Base-by-base conservation (phyloP, 2,113 vertebrate genomes). In the Pollimyrus isidori region DNA sequence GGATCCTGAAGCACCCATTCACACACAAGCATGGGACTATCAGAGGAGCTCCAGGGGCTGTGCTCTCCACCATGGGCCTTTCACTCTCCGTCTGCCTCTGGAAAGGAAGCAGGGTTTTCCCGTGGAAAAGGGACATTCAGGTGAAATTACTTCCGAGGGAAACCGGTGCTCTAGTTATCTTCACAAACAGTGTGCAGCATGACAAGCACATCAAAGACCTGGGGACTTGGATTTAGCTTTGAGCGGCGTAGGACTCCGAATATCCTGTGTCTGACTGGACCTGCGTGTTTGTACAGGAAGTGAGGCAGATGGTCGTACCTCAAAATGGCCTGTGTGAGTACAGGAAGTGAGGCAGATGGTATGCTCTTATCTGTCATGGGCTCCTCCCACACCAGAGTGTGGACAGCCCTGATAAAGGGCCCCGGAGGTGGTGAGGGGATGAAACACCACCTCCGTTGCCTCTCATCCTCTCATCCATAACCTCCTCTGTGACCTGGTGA, bases 141-240 rank as follows among this genome's bases (percentile, higher is more conserved):
- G 82, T 53, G 76, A 48, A 50, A 52, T 84, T 10, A 45, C 69
- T 62, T 89, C 21, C n/a, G 45, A 35, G 89, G 90, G 73, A 87
- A 87, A 84, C 30, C 50, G 30, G 30, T 53, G 82, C 52, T 53
- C 19, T 46, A 11, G 76, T 89, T 91, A 91, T 91, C 89, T 91
- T 17, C 69, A 6, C 35, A 39, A 85, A 80, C 91, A 90, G 76
- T 21, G 65, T 50, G 50, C 84, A 89, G 89, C 56, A 42, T 89
- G 88, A 90, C 89, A 91, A 92, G 91, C 90, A 89, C 92, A 93
- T 94, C 92, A 94, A 94, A 94, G 92, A 91, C 90, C 89, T 80
- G 42, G 83, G 85, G 45, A 80, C 82, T 89, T 92, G 93, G 92
- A 92, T 92, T 80, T 62, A 91, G 88, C 90, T 92, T 53, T 89